Conservation (phyloP, 2,888 invertebrate genomes). For the Drosophila lacicola region DNA sequence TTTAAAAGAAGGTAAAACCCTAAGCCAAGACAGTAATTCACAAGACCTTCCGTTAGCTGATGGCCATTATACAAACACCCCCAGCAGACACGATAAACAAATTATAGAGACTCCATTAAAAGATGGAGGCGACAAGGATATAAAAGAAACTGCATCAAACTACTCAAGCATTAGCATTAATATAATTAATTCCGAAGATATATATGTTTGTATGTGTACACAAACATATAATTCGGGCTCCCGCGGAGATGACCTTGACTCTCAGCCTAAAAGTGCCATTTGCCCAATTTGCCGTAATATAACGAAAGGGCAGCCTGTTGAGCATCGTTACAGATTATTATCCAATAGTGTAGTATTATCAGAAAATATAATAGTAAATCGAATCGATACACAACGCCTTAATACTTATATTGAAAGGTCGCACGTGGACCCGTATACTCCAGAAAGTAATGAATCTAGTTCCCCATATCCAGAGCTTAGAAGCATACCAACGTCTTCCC, state of each 20-base stretch:
- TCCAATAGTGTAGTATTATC: constrained; percentile 81
- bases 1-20: constrained; percentile 47
- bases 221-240: constrained; percentile 47
- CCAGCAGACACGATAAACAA: background rate
- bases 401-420: constrained; percentile 73
- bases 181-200: constrained; percentile 86
- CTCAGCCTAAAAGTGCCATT: constrained; percentile 60
- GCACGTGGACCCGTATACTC: constrained; percentile 90
- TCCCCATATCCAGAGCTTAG: constrained; percentile 87
- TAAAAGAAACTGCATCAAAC: constrained; percentile 13
- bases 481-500: constrained; percentile 62
- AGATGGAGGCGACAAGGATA: constrained; percentile 7
- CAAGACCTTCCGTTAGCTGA: constrained; percentile 20
- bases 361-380: constrained; percentile 86
- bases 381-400: constrained; percentile 86
- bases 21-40: constrained; percentile 23
- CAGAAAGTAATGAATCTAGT: constrained; percentile 92
- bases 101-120: constrained; percentile 1
- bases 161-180: constrained; percentile 82
- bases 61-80: background rate
- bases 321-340: constrained; percentile 80
- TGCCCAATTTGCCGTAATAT: constrained; percentile 82
- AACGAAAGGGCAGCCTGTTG: constrained; percentile 77
- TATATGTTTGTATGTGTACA: constrained; percentile 82
- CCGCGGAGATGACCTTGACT: constrained; percentile 19